These are phyloP conservation scores for Philereme transversata DNA, from an alignment of 2,888 invertebrate species.

Conservation along the genomic window DNA sequence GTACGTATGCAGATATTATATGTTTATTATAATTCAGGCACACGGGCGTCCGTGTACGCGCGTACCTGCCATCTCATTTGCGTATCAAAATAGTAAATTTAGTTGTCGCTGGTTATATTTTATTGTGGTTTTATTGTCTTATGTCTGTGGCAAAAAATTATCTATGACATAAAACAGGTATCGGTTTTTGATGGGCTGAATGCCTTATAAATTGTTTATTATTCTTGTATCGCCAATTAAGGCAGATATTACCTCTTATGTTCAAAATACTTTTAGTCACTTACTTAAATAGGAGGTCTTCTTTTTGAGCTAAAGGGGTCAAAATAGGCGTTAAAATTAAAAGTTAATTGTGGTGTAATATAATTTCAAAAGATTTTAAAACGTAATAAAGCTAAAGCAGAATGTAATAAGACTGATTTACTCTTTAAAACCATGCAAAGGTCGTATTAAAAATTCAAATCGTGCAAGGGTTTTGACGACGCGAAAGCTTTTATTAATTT, in stretches of 20 bases:
- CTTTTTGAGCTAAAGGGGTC: neutral
- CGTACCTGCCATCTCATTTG: conserved; percentile 52
- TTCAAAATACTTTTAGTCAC: too few species aligned
- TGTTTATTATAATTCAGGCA: conserved; percentile 52
- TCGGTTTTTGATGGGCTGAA: conserved; percentile 33
- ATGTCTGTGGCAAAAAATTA: conserved; percentile 31
- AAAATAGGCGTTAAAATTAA: conserved; percentile 25
- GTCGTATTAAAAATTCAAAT: conserved; percentile 36
- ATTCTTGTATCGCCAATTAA: conserved; percentile 28
- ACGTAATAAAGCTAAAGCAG: conserved; percentile 20
- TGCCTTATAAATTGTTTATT: conserved; percentile 32
- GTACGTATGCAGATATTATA: conserved; percentile 38
- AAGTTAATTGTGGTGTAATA: conserved; percentile 25
- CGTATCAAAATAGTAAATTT: conserved; percentile 48
- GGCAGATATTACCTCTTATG: neutral
- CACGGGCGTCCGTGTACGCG: conserved; percentile 54
- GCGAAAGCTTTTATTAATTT: conserved; percentile 35
- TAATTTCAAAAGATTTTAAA: conserved; percentile 19
- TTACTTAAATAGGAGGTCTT: too few species aligned
- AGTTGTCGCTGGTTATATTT: conserved; percentile 47
- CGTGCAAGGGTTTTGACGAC: conserved; percentile 32
- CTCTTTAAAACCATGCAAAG: conserved; percentile 36
- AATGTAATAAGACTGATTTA: conserved; percentile 30
- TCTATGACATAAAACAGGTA: conserved; percentile 35
- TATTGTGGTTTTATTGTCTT: conserved; percentile 48